A percentile compares a stretch with the other conserved stretches of the same genome.
These are phyloP conservation scores for Loris lydekkerianus DNA, from an alignment of 2,797 vertebrate species.

Conservation along the genomic window DNA sequence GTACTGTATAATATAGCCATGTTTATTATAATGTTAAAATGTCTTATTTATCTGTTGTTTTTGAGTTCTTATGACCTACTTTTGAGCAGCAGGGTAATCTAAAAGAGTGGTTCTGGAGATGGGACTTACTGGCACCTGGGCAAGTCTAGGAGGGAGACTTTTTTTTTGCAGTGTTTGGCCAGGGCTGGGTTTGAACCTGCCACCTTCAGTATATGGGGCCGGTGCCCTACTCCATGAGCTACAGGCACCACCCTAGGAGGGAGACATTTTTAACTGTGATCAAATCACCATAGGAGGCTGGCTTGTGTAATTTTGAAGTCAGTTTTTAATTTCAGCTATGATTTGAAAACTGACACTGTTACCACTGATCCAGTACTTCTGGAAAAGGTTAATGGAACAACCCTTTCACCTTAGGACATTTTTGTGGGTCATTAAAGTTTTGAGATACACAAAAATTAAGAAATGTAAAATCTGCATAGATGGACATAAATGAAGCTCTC, in stretches of 20 bases:
- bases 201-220: no score
- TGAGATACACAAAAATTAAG: no score
- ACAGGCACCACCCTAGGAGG: background rate
- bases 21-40: conserved; percentile 1
- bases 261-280: background rate
- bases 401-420: background rate
- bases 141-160: background rate
- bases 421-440: no score
- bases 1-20: background rate
- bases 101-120: background rate
- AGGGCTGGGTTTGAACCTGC: no score
- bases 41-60: background rate
- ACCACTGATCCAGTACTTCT: background rate
- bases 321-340: background rate
- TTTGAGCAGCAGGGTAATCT: background rate
- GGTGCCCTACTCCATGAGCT: no score
- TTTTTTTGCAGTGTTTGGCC: background rate
- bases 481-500: no score
- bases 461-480: no score
- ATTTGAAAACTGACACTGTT: background rate
- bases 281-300: background rate
- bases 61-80: background rate
- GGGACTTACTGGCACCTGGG: background rate
- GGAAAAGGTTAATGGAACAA: background rate
- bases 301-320: background rate